These are phyloP conservation scores for Euleptes europaea DNA, from an alignment of 2,113 vertebrate genomes.

Conservation along the genomic window DNA sequence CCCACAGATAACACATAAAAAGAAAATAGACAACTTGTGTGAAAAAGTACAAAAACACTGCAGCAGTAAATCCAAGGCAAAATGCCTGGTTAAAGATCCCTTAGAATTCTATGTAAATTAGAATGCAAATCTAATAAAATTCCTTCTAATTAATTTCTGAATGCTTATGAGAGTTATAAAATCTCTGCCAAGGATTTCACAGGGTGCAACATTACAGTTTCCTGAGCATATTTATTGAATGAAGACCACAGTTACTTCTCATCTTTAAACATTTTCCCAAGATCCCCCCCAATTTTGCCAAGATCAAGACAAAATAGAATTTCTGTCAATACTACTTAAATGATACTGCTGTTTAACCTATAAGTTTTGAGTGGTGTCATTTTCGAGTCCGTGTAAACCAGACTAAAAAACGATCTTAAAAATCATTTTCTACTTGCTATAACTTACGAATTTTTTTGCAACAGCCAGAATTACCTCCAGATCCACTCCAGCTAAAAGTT, in stretches of 20 bases:
- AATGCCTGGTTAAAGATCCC: no score
- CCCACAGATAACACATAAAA: background rate
- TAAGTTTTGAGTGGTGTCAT: no score
- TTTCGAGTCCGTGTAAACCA: no score
- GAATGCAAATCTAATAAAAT: slow-evolving; percentile 20
- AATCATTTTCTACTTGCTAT: background rate
- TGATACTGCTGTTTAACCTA: no score
- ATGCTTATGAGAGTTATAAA: background rate
- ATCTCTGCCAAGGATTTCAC: slow-evolving; percentile 37
- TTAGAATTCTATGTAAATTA: background rate
- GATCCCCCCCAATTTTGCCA: slow-evolving; percentile 23
- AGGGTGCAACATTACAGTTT: slow-evolving; percentile 51
- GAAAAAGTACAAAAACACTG: no score
- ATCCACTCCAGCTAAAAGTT: no score
- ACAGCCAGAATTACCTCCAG: no score
- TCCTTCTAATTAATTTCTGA: slow-evolving; percentile 20
- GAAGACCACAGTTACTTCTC: slow-evolving; percentile 56
- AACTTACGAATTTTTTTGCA: no score
- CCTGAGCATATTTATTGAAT: slow-evolving; percentile 24
- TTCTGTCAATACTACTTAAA: background rate
- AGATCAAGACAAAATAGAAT: background rate
- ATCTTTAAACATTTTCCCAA: slow-evolving; percentile 59
- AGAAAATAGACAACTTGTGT: background rate
- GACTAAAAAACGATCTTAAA: slow-evolving; percentile 17
- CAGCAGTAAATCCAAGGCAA: no score